A percentile compares a stretch with the other conserved stretches of the same genome.
phyloP scores from a whole-genome alignment of 2,888 invertebrate species.

The Protodeltote pygarga region DNA sequence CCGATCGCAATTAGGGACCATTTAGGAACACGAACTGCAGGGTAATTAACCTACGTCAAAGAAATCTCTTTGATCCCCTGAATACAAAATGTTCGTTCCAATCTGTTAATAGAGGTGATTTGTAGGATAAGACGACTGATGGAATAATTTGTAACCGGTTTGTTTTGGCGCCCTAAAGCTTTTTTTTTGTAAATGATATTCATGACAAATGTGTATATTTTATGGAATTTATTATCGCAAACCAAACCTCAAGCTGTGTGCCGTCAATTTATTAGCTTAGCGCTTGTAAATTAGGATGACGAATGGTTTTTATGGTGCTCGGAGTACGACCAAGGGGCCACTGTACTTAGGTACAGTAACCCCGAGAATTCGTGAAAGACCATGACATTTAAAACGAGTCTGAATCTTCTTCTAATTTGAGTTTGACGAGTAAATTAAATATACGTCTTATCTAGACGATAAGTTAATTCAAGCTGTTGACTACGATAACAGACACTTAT shows the following conservation, averaged over 20 bases:
- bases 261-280: conserved; percentile 28
- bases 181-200: conserved; percentile 23
- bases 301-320: conserved; percentile 19
- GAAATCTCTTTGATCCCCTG: conserved; percentile 25
- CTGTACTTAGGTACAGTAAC: conserved; percentile 2
- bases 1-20: conserved; percentile 33
- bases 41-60: conserved; percentile 24
- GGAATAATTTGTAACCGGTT: conserved; percentile 16
- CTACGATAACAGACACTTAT: conserved; percentile 16
- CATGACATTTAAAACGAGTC: conserved; percentile 11
- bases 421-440: conserved; percentile 5
- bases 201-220: conserved; percentile 40
- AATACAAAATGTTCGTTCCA: conserved; percentile 18
- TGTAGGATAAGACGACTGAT: conserved; percentile 5
- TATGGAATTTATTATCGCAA: conserved; percentile 31
- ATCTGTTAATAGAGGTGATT: conserved; percentile 32
- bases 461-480: conserved; percentile 21
- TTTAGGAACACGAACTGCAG: conserved; percentile 16
- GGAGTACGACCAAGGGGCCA: conserved; percentile 1
- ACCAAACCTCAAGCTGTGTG: conserved; percentile 32
- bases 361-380: conserved; percentile 6
- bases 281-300: conserved; percentile 37
- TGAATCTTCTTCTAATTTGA: conserved; percentile 2
- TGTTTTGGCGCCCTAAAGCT: conserved; percentile 10
- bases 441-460: conserved; percentile 4